Percentiles rank a stretch among this genome's conserved stretches.
Conservation (phyloP, 2,888 invertebrate genomes). For the Limnephilus marmoratus region DNA sequence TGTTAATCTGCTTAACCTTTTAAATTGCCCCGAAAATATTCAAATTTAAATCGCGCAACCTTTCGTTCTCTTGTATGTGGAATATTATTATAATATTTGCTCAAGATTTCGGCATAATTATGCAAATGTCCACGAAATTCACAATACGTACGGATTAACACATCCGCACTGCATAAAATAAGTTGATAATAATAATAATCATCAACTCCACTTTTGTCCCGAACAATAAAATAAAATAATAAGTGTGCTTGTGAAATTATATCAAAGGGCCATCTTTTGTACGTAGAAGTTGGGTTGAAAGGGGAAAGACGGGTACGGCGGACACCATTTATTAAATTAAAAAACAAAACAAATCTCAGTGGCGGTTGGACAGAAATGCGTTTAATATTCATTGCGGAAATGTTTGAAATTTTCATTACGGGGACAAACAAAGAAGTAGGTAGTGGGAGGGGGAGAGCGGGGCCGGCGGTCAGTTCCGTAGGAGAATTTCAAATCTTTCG, state of each 20-base stretch:
- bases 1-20: neutral
- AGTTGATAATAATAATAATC: conserved; percentile 9
- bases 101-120: conserved; percentile 35
- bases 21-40: conserved; percentile 20
- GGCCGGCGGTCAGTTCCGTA: conserved; percentile 23
- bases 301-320: conserved; percentile 10
- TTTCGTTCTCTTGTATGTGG: neutral
- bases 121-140: conserved; percentile 25
- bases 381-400: conserved; percentile 62
- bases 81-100: conserved; percentile 15
- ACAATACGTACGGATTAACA: conserved; percentile 39
- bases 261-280: conserved; percentile 9
- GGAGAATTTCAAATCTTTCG: conserved; percentile 59
- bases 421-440: conserved; percentile 53
- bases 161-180: conserved; percentile 47
- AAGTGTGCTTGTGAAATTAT: neutral
- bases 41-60: conserved; percentile 27
- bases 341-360: conserved; percentile 55
- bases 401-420: conserved; percentile 62
- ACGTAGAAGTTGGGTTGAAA: neutral
- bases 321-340: conserved; percentile 57
- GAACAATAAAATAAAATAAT: conserved; percentile 6
- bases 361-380: conserved; percentile 55
- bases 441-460: neutral
- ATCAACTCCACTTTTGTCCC: conserved; percentile 17